These are phyloP conservation scores for Parazoanthus swiftii DNA, from an alignment of 92 coral and sea anemone genomes.

Conservation along the genomic window DNA sequence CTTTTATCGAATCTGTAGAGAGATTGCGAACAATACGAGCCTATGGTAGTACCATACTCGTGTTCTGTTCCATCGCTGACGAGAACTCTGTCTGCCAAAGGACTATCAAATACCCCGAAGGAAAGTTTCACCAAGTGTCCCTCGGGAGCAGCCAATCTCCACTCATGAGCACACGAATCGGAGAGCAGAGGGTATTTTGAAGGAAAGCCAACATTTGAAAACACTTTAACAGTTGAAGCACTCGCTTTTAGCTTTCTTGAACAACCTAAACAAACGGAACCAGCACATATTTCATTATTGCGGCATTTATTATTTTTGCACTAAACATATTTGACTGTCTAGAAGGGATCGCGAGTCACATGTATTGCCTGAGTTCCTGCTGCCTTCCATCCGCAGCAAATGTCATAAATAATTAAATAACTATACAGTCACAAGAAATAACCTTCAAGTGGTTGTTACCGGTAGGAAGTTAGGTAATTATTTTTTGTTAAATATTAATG, in stretches of 20 bases:
- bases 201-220: constrained; percentile 16
- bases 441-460: too few species aligned
- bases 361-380: too few species aligned
- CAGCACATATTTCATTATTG: background rate
- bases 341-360: too few species aligned
- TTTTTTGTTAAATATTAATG: too few species aligned
- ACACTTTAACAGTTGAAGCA: background rate
- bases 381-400: too few species aligned
- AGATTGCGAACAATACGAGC: background rate
- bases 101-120: constrained; percentile 22
- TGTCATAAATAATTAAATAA: too few species aligned
- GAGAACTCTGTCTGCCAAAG: constrained; percentile 4
- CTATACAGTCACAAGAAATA: too few species aligned
- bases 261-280: background rate
- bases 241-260: background rate
- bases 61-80: constrained; percentile 1
- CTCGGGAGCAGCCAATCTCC: constrained; percentile 15
- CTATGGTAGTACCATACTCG: background rate
- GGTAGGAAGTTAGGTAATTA: too few species aligned
- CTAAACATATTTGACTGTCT: too few species aligned
- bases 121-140: constrained; percentile 23
- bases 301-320: too few species aligned
- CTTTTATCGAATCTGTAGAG: background rate
- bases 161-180: background rate
- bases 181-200: background rate